A percentile compares a stretch with the other conserved stretches of the same genome.
Evolutionary conservation across 2,888 invertebrate species (phyloP).

Genomic region (Pseudococcus jackbeardsleyi): DNA sequence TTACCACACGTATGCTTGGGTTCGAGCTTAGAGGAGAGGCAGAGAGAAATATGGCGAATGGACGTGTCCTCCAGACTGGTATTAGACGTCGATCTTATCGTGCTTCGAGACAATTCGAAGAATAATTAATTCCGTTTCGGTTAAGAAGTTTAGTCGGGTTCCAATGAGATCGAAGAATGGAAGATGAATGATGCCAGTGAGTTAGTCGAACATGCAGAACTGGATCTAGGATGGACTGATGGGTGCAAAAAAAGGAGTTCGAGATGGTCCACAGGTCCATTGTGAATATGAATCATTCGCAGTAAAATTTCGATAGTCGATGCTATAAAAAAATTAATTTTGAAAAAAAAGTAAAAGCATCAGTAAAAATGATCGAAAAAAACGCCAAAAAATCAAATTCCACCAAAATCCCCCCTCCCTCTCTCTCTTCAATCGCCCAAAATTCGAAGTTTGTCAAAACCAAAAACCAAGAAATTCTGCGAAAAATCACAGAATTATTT

Average conservation of each 20-base stretch:
- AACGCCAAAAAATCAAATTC: too few relatives aligned
- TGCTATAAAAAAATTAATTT: not conserved
- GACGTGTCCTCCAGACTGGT: slow-evolving; percentile 1
- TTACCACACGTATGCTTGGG: not conserved
- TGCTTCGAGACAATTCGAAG: slow-evolving; percentile 11
- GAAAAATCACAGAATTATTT: too few relatives aligned
- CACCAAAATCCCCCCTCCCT: not conserved
- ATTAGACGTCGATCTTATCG: slow-evolving; percentile 31
- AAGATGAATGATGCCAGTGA: slow-evolving; percentile 8
- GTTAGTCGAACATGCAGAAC: not conserved
- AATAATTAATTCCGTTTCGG: slow-evolving; percentile 35
- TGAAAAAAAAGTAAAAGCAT: not conserved
- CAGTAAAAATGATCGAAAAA: not conserved
- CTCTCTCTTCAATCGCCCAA: too few relatives aligned
- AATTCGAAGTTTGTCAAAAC: too few relatives aligned
- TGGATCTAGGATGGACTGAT: not conserved
- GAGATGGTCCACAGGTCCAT: not conserved
- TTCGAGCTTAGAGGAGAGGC: not conserved
- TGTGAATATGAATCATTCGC: not conserved
- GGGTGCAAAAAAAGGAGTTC: not conserved
- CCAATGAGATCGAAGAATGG: slow-evolving; percentile 7
- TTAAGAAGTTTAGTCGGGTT: not conserved
- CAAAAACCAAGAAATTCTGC: too few relatives aligned
- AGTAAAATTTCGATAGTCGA: not conserved
- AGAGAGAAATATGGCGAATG: not conserved